Evolutionary conservation across 2,113 vertebrate genomes (phyloP).

Genomic region (Phalacrocorax carbo): DNA sequence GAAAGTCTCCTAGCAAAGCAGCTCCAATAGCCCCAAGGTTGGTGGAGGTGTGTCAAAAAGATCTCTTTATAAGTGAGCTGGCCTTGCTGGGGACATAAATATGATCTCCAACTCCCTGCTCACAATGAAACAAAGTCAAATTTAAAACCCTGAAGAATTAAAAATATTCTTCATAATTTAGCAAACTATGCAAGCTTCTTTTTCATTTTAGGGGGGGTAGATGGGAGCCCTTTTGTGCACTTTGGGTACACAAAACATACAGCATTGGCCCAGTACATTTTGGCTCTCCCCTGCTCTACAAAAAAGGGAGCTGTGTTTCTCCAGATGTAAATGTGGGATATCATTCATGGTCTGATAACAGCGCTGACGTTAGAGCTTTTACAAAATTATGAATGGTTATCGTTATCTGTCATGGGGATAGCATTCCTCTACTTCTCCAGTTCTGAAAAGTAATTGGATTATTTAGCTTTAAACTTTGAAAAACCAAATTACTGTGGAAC

Average conservation of each 20-base stretch:
- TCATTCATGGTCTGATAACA: not conserved
- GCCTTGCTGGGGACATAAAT: not conserved
- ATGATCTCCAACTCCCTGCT: not conserved
- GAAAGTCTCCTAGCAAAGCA: not conserved
- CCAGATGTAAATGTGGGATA: not conserved
- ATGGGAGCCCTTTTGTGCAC: not conserved
- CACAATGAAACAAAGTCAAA: not conserved
- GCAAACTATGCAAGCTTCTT: not conserved
- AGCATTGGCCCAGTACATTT: accelerated
- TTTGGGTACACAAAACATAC: not conserved
- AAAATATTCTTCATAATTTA: not conserved
- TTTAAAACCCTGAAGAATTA: not conserved
- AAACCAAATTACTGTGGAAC: not conserved
- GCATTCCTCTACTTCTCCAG: not conserved
- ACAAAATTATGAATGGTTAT: not conserved
- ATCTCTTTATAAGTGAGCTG: not conserved
- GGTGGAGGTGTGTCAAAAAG: not conserved
- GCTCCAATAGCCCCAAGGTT: not conserved
- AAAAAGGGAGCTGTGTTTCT: not conserved
- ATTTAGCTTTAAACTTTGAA: not conserved
- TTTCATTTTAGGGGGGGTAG: not conserved
- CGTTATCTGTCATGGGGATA: not conserved
- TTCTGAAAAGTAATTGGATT: not conserved
- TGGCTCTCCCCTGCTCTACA: not conserved
- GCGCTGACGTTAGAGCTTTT: not conserved